Percentiles rank a stretch among this genome's conserved stretches.
Conservation (phyloP, 2,888 invertebrate genomes). For the Drosophila subsilvestris region DNA sequence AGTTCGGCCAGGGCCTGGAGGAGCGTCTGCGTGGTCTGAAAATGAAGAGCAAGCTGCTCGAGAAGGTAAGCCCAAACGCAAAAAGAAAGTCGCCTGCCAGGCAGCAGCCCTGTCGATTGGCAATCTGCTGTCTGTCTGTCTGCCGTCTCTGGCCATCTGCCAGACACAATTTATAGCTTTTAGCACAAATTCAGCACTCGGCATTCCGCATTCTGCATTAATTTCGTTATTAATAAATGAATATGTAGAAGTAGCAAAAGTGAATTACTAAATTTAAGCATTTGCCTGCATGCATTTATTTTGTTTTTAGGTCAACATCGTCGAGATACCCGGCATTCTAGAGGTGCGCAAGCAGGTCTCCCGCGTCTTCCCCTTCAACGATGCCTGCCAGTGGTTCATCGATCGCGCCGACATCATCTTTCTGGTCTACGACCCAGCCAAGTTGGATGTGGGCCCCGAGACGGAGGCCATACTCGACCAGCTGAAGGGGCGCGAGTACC, state of each 20-base stretch:
- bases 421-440: conserved; percentile 97
- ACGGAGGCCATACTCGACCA: conserved; percentile 97
- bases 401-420: conserved; percentile 98
- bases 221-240: conserved; percentile 68
- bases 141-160: conserved; percentile 61
- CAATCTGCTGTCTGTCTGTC: conserved; percentile 54
- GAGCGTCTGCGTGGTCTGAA: conserved; percentile 93
- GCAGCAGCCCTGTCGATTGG: conserved; percentile 66
- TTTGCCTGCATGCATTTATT: conserved; percentile 7
- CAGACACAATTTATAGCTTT: conserved; percentile 59
- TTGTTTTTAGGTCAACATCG: conserved; percentile 94
- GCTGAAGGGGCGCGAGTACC: conserved; percentile 96
- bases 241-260: conserved; percentile 48
- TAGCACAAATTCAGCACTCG: conserved; percentile 46
- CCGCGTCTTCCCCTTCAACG: conserved; percentile 96
- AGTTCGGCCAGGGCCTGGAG: conserved; percentile 96
- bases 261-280: conserved; percentile 62
- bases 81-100: conserved; percentile 37
- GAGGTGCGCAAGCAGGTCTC: conserved; percentile 97
- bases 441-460: conserved; percentile 97
- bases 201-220: conserved; percentile 24
- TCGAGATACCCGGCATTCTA: conserved; percentile 97
- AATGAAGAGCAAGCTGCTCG: conserved; percentile 92
- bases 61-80: conserved; percentile 87
- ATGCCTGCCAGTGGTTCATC: conserved; percentile 98